Conservation (phyloP, 2,888 invertebrate species). For the Ormia ochracea region DNA sequence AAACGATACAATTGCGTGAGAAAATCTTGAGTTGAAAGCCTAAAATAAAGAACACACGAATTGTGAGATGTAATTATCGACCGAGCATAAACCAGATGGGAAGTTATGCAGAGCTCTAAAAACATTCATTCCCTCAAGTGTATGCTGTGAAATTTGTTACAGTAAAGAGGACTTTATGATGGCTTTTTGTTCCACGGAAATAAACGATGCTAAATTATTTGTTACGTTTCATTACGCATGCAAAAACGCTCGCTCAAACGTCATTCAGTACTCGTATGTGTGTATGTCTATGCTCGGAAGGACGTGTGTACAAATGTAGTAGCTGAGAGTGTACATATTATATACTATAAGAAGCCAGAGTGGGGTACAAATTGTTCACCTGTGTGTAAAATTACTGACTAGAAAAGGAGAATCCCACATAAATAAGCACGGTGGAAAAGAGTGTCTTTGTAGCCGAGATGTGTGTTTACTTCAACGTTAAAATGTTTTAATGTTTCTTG, state of each 20-base stretch:
- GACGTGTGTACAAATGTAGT: no score
- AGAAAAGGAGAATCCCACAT: slow-evolving; percentile 7
- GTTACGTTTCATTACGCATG: slow-evolving; percentile 33
- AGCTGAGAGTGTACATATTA: no score
- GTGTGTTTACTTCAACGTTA: neutral
- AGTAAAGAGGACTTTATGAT: neutral
- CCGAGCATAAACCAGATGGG: slow-evolving; percentile 43
- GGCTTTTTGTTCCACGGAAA: slow-evolving; percentile 11
- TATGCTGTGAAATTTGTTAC: slow-evolving; percentile 12
- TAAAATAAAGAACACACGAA: slow-evolving; percentile 19
- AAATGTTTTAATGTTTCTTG: slow-evolving; percentile 14
- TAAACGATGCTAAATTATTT: slow-evolving; percentile 55
- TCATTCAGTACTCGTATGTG: neutral
- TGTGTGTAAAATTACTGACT: slow-evolving; percentile 1
- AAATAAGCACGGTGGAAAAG: slow-evolving; percentile 31
- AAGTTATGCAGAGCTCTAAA: slow-evolving; percentile 19
- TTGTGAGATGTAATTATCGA: slow-evolving; percentile 47
- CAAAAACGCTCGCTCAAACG: neutral
- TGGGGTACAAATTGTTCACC: slow-evolving; percentile 28
- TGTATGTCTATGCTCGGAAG: neutral
- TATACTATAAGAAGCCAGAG: neutral
- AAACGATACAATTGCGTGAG: neutral
- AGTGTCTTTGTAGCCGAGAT: neutral
- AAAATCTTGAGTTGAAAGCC: neutral
- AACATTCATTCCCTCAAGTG: neutral